Evolutionary conservation across 1,140 invertebrate species (phyloP).

Genomic region (Asbolus verrucosus): DNA sequence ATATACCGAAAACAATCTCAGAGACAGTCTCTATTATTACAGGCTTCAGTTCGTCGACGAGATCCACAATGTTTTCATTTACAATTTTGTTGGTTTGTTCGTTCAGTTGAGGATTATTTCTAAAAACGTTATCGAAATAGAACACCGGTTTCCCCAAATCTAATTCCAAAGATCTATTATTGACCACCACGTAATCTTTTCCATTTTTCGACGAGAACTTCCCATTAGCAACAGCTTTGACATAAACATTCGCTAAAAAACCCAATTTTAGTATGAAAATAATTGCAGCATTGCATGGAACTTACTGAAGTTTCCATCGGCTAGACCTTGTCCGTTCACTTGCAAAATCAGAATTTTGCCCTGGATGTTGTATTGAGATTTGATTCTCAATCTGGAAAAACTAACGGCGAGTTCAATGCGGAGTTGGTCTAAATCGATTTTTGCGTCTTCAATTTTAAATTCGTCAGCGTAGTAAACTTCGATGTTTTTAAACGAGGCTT

Average conservation of each 20-base stretch:
- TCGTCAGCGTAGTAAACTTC: constrained; percentile 49
- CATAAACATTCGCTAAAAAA: constrained; percentile 51
- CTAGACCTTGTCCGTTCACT: constrained; percentile 52
- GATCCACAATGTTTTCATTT: constrained; percentile 55
- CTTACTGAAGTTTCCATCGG: constrained; percentile 58
- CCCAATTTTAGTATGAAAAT: neutral
- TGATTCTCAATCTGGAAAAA: constrained; percentile 51
- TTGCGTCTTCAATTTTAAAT: constrained; percentile 49
- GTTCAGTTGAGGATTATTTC: constrained; percentile 60
- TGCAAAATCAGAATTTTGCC: constrained; percentile 53
- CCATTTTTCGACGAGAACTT: constrained; percentile 55
- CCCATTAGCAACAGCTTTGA: constrained; percentile 47
- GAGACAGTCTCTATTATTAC: constrained; percentile 50
- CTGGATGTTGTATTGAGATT: constrained; percentile 52
- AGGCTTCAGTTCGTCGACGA: constrained; percentile 52
- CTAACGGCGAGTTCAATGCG: constrained; percentile 42
- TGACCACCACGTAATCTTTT: constrained; percentile 49
- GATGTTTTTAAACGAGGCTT: constrained; percentile 54
- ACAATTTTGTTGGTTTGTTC: constrained; percentile 55
- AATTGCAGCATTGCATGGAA: neutral
- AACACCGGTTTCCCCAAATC: constrained; percentile 43
- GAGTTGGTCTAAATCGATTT: constrained; percentile 51
- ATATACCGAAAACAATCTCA: constrained; percentile 50
- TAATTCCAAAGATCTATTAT: constrained; percentile 45
- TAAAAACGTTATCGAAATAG: constrained; percentile 50